Evolutionary conservation across 2,797 vertebrate genomes (phyloP).

Genomic region (Micromesistius poutassou): DNA sequence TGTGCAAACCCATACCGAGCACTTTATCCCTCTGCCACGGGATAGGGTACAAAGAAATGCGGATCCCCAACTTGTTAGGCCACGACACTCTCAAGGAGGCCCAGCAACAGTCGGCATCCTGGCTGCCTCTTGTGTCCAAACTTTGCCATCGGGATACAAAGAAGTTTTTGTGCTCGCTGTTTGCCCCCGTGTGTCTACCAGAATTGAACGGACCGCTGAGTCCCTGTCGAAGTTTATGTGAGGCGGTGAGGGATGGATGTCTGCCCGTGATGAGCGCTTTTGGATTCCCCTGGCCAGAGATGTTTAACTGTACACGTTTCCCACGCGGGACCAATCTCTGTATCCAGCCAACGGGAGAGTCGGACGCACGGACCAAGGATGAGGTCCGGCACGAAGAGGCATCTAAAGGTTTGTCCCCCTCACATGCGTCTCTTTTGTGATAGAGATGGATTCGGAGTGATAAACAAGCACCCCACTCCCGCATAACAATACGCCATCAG

Average conservation of each 20-base stretch:
- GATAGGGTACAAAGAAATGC: constrained; percentile 78
- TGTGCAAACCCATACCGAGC: constrained; percentile 75
- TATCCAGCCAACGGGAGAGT: constrained; percentile 64
- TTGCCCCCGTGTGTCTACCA: constrained; percentile 77
- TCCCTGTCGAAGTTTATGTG: constrained; percentile 75
- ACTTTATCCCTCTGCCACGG: constrained; percentile 75
- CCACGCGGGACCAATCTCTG: constrained; percentile 73
- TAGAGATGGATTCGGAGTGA: not conserved
- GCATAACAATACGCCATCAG: not conserved
- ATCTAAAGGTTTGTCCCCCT: constrained; percentile 57
- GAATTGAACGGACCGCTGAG: constrained; percentile 69
- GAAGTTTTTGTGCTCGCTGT: constrained; percentile 81
- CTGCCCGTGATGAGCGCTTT: constrained; percentile 80
- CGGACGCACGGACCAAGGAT: constrained; percentile 34
- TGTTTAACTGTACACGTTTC: constrained; percentile 79
- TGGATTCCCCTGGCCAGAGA: constrained; percentile 81
- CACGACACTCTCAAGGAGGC: constrained; percentile 75
- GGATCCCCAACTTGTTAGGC: constrained; percentile 79
- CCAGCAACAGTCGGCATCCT: constrained; percentile 77
- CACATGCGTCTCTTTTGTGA: not conserved
- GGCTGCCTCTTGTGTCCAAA: constrained; percentile 78
- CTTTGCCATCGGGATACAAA: constrained; percentile 77
- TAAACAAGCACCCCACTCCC: not conserved
- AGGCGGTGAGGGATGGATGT: constrained; percentile 75
- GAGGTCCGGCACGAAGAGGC: constrained; percentile 58